Evolutionary conservation across 2,113 vertebrate species (phyloP), one percentile per base, ranked within the genome.

Genomic region (Podocnemis expansa): DNA sequence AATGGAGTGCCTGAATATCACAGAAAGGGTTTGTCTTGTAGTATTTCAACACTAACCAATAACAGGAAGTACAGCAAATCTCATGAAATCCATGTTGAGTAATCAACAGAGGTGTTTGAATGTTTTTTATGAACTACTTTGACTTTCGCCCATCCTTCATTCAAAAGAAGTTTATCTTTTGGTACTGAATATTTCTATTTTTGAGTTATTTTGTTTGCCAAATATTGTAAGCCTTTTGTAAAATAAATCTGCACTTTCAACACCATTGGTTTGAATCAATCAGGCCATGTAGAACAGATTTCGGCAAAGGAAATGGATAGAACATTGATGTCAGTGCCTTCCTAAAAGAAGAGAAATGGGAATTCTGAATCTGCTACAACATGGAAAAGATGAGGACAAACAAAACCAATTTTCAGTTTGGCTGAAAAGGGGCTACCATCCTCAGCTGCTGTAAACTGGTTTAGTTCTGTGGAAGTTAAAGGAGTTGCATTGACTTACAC

Each of bases 101-200:
- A 95, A 94, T 89, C 2, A 51, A 93, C 81, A 75, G 78, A 80
- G 93, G 47, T 67, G 88, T 95, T 55, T 86, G 78, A 88, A 75
- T 82, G 58, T 67, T 95, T 95, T 75, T 89, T 92, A 47, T 58
- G 80, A 93, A 91, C 78, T 58, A n/a, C 67, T 96, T 95, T 94
- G 87, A 47, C 73, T 96, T 94, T 93, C 91, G 87, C 58, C 93
- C 90, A 88, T 84, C 41, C 54, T 47, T 78, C 80, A 87, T 56
- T 91, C 89, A 63, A 94, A n/a, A 67, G 49, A 70, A 78, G 89
- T 94, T 94, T 89, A 52, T 93, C 51, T n/a, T 90, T 55, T 87
- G 45, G 8, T 89, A 17, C 34, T 56, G n/a, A 49, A n/a, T 63
- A 47, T 47, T 60, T 63, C 43, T 29, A 49, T 47, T 51, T 51